phyloP scores from a whole-genome alignment of 2,113 vertebrate species.

The Numida meleagris region DNA sequence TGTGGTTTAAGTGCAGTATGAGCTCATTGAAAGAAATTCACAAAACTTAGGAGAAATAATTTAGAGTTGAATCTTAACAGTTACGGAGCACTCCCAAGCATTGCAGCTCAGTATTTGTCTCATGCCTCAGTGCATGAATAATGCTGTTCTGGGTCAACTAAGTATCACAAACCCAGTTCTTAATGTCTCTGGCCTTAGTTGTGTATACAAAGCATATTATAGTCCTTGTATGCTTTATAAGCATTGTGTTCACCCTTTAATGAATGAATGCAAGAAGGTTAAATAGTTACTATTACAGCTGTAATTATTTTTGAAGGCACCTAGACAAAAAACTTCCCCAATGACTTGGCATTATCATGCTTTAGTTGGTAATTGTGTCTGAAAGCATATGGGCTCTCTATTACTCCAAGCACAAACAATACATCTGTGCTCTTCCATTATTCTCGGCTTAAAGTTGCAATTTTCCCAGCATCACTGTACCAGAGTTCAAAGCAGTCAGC shows the following conservation, averaged over 20 bases:
- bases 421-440: background rate
- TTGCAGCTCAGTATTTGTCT: background rate
- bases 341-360: background rate
- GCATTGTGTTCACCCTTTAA: background rate
- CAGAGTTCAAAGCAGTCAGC: background rate
- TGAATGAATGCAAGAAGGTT: background rate
- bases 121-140: background rate
- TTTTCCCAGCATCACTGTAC: background rate
- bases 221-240: background rate
- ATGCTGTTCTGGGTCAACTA: background rate
- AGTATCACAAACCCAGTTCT: background rate
- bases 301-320: conserved; percentile 41
- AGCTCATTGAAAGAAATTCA: background rate
- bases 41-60: background rate
- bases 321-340: background rate
- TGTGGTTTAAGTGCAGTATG: background rate
- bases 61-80: background rate
- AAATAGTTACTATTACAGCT: background rate
- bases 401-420: background rate
- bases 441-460: background rate
- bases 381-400: background rate
- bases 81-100: background rate
- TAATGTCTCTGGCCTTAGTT: background rate
- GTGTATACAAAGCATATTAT: background rate
- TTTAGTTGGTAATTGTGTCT: conserved; percentile 4